Percentiles rank a stretch among this genome's conserved stretches.
Conservation (phyloP, 2,888 invertebrate species). For the Sylvicola cinctus region DNA sequence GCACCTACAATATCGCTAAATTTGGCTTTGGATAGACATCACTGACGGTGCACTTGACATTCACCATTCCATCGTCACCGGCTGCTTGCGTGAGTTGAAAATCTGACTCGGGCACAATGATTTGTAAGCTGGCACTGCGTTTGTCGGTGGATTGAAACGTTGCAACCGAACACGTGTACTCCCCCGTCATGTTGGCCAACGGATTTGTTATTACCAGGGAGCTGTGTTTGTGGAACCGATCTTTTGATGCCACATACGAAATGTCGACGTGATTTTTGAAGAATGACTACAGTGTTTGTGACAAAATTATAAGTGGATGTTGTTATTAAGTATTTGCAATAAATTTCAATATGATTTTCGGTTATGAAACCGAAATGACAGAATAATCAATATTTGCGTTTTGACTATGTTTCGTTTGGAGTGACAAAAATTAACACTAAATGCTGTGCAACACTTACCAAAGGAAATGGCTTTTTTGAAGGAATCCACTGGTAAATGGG, state of each 20-base stretch:
- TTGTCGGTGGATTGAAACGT: constrained; percentile 25
- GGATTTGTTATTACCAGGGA: constrained; percentile 47
- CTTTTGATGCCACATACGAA: constrained; percentile 38
- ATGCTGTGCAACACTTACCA: constrained; percentile 27
- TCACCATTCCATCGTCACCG: constrained; percentile 15
- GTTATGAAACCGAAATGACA: background rate
- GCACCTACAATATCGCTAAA: constrained; percentile 22
- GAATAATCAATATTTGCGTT: too few species aligned
- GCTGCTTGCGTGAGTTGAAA: constrained; percentile 22
- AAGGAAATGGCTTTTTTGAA: constrained; percentile 40
- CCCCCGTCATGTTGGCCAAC: constrained; percentile 46
- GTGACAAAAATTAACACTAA: background rate
- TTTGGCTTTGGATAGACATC: constrained; percentile 23
- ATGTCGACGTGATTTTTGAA: constrained; percentile 37
- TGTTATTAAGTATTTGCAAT: background rate
- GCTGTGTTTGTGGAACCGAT: constrained; percentile 45
- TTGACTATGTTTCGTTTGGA: too few species aligned
- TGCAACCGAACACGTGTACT: constrained; percentile 47
- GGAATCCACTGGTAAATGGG: constrained; percentile 69
- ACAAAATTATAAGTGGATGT: background rate
- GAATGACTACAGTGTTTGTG: constrained; percentile 10
- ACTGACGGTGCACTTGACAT: constrained; percentile 22
- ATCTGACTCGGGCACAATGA: constrained; percentile 22
- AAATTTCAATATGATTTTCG: background rate
- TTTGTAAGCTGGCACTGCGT: constrained; percentile 16